A percentile compares a stretch with the other conserved stretches of the same genome.
These are phyloP conservation scores for Homarus americanus DNA, from an alignment of 1,140 invertebrate genomes.

Conservation along the genomic window DNA sequence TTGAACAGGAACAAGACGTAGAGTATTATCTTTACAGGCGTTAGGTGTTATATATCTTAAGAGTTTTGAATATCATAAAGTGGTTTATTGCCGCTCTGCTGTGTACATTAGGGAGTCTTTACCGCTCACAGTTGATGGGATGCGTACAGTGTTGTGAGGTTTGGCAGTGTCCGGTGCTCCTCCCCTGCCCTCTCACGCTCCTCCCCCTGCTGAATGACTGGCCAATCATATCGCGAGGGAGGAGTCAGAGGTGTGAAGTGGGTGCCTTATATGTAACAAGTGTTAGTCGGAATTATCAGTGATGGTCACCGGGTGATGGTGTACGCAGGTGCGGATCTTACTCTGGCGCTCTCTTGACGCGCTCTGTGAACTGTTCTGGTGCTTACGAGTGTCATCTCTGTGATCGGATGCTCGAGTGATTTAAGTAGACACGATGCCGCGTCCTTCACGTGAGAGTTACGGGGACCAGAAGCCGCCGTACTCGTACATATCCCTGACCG, in stretches of 20 bases:
- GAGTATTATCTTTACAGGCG: background rate
- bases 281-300: slow-evolving; percentile 21
- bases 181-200: background rate
- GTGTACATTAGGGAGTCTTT: slow-evolving; percentile 26
- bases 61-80: background rate
- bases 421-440: slow-evolving; percentile 84
- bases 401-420: slow-evolving; percentile 36
- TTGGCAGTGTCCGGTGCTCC: slow-evolving; percentile 10
- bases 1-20: background rate
- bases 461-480: slow-evolving; percentile 97
- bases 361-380: slow-evolving; percentile 11
- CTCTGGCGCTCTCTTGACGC: background rate
- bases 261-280: slow-evolving; percentile 50
- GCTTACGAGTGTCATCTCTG: slow-evolving; percentile 2
- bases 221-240: background rate
- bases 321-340: slow-evolving; percentile 22
- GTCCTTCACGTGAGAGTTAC: slow-evolving; percentile 94
- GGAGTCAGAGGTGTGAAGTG: slow-evolving; percentile 40
- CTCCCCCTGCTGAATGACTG: background rate
- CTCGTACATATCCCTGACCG: slow-evolving; percentile 97
- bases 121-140: background rate
- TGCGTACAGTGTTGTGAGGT: background rate
- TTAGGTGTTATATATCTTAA: background rate
- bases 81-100: background rate
- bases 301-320: slow-evolving; percentile 46